Evolutionary conservation across 2,888 invertebrate genomes (phyloP).

Genomic region (Acleris laterana): DNA sequence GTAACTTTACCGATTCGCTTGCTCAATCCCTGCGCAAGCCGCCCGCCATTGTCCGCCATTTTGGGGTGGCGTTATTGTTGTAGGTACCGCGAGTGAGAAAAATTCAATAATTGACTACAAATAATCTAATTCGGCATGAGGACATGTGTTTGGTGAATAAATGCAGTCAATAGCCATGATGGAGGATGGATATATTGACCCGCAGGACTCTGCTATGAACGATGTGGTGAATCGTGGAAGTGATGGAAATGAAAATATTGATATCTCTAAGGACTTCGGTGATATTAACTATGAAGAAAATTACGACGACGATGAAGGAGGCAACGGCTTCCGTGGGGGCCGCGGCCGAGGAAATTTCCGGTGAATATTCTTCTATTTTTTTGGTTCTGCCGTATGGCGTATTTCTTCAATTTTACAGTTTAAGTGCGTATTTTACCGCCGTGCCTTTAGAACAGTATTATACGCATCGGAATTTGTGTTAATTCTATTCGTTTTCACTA

Average conservation of each 20-base stretch:
- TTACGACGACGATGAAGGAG: slow-evolving; percentile 72
- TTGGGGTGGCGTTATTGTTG: slow-evolving; percentile 61
- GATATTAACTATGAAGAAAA: slow-evolving; percentile 69
- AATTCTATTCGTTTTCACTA: too few species aligned
- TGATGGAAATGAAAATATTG: slow-evolving; percentile 51
- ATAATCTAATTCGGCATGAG: slow-evolving; percentile 60
- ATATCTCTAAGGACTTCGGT: slow-evolving; percentile 69
- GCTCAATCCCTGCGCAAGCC: slow-evolving; percentile 30
- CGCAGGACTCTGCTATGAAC: slow-evolving; percentile 61
- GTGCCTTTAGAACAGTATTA: neutral
- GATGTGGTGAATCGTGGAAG: slow-evolving; percentile 50
- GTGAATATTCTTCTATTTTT: slow-evolving; percentile 46
- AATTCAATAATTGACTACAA: slow-evolving; percentile 44
- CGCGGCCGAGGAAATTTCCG: slow-evolving; percentile 76
- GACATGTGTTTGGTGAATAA: slow-evolving; percentile 55
- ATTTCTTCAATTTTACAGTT: neutral
- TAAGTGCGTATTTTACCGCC: neutral
- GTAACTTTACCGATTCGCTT: slow-evolving; percentile 18
- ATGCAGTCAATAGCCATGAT: slow-evolving; percentile 54
- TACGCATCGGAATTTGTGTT: too few species aligned
- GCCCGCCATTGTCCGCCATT: slow-evolving; percentile 54
- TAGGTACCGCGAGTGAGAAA: slow-evolving; percentile 54
- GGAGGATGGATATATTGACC: slow-evolving; percentile 76
- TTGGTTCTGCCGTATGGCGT: slow-evolving; percentile 7
- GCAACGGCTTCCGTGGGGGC: slow-evolving; percentile 64